Percentiles rank a stretch among this genome's conserved stretches.
phyloP scores from a whole-genome alignment of 2,888 invertebrate species.

The Noctua janthe region DNA sequence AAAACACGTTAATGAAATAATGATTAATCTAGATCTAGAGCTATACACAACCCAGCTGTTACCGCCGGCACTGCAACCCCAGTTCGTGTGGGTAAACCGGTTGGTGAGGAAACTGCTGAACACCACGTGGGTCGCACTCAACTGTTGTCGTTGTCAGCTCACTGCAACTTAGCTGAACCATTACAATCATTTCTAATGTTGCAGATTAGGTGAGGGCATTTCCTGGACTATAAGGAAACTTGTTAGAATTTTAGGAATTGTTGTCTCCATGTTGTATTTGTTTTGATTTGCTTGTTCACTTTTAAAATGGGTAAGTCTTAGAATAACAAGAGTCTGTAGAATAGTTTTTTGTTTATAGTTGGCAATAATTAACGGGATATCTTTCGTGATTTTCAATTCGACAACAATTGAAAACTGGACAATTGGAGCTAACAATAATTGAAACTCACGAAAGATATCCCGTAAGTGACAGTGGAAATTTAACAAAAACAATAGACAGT shows the following conservation, averaged over 20 bases:
- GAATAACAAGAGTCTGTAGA: too few species aligned
- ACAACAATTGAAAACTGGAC: too few species aligned
- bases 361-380: too few species aligned
- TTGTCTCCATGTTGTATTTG: not conserved
- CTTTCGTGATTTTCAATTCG: too few species aligned
- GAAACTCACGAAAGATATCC: too few species aligned
- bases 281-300: not conserved
- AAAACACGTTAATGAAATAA: not conserved
- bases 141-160: slow-evolving; percentile 38
- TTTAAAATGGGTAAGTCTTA: not conserved
- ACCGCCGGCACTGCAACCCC: slow-evolving; percentile 67
- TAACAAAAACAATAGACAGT: too few species aligned
- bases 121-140: slow-evolving; percentile 72
- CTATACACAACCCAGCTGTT: not conserved
- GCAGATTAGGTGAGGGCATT: slow-evolving; percentile 21
- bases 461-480: too few species aligned
- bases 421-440: too few species aligned
- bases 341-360: too few species aligned
- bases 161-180: slow-evolving; percentile 46
- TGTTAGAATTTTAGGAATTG: not conserved
- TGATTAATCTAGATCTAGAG: not conserved
- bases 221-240: slow-evolving; percentile 22
- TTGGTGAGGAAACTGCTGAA: slow-evolving; percentile 74
- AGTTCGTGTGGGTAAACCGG: slow-evolving; percentile 68
- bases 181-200: slow-evolving; percentile 48